Conservation (phyloP, 2,797 vertebrate species). For the Anguilla anguilla region DNA sequence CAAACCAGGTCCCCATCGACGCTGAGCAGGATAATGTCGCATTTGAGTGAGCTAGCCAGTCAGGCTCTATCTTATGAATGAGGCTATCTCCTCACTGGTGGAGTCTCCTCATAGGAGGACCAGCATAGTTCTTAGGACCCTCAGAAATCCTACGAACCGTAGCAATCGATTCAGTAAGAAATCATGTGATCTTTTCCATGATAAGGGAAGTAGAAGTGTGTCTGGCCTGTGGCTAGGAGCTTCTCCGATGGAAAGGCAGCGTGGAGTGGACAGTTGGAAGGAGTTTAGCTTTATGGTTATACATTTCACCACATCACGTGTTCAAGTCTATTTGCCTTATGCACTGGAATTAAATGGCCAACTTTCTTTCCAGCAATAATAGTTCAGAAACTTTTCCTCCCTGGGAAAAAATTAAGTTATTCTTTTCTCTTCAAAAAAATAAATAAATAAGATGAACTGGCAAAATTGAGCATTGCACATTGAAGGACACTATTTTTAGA, state of each 20-base stretch:
- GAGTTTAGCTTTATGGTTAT: not conserved
- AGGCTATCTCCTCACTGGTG: too few species aligned
- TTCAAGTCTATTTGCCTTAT: not conserved
- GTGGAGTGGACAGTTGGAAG: not conserved
- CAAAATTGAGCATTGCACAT: not conserved
- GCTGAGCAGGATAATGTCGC: not conserved
- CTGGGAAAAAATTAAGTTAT: too few species aligned
- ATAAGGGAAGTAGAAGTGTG: not conserved
- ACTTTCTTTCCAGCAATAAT: constrained; percentile 41
- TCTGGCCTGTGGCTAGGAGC: not conserved
- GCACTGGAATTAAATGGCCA: constrained; percentile 22
- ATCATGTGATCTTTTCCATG: not conserved
- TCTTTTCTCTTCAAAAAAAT: too few species aligned
- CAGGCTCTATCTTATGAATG: not conserved
- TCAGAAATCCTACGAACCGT: not conserved
- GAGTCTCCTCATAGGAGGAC: too few species aligned
- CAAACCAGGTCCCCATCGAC: not conserved
- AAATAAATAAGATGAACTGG: not conserved
- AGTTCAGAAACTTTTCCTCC: not conserved
- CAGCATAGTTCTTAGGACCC: too few species aligned
- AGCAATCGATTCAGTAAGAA: not conserved
- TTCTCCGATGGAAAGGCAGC: not conserved
- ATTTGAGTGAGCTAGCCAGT: not conserved
- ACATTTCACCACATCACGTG: not conserved
- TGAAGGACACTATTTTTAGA: not conserved